These are phyloP conservation scores for Silurus meridionalis DNA, from an alignment of 2,113 vertebrate genomes.

Conservation along the genomic window DNA sequence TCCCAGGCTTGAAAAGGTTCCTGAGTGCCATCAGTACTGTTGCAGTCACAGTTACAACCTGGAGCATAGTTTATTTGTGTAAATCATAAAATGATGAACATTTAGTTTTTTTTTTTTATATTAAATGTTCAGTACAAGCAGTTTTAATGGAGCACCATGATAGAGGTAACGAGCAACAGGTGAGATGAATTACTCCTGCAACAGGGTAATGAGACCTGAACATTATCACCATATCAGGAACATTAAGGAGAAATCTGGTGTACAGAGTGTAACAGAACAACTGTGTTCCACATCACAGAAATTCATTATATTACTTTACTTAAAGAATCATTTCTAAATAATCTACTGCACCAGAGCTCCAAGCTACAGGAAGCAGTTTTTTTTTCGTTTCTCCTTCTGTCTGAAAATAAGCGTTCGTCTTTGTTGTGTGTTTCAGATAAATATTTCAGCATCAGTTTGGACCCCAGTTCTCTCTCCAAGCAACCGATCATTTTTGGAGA, in stretches of 20 bases:
- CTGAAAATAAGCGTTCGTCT: background rate
- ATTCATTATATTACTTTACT: background rate
- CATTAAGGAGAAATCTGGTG: background rate
- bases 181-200: background rate
- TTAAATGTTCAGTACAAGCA: background rate
- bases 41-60: background rate
- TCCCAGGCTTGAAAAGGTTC: background rate
- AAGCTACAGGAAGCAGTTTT: background rate
- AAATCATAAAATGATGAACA: background rate
- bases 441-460: constrained; percentile 78
- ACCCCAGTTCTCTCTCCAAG: constrained; percentile 73
- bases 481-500: constrained; percentile 84
- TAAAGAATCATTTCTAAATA: background rate
- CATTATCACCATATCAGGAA: background rate
- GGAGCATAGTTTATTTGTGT: too few relatives aligned
- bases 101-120: background rate
- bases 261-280: background rate
- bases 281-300: background rate
- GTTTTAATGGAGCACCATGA: too few relatives aligned
- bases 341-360: background rate
- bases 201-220: background rate
- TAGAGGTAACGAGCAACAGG: too few relatives aligned
- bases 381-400: background rate
- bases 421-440: constrained; percentile 64
- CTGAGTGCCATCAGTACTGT: background rate